Conservation (phyloP, 2,888 invertebrate species). For the Didymodactylos carnosus region DNA sequence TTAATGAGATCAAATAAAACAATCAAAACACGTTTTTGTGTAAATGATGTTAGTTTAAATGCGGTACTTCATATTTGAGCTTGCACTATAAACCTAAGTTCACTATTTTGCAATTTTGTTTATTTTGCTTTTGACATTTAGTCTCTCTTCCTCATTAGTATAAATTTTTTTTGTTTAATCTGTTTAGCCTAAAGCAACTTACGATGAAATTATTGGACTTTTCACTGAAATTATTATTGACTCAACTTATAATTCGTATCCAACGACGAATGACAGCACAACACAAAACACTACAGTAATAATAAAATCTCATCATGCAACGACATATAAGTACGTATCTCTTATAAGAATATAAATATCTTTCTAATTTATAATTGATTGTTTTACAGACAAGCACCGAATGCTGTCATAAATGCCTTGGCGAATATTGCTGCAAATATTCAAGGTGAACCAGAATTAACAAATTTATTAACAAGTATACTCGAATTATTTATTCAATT, state of each 20-base stretch:
- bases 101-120: too few relatives aligned
- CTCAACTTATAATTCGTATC: neutral
- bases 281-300: neutral
- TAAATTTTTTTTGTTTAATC: neutral
- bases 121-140: too few relatives aligned
- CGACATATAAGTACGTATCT: neutral
- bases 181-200: neutral
- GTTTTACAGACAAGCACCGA: slow-evolving; percentile 47
- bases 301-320: neutral
- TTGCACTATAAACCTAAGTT: too few relatives aligned
- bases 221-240: neutral
- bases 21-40: too few relatives aligned
- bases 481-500: slow-evolving; percentile 90
- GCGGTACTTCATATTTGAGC: too few relatives aligned
- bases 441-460: slow-evolving; percentile 53
- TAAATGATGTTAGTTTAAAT: too few relatives aligned
- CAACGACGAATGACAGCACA: neutral
- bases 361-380: neutral
- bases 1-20: too few relatives aligned
- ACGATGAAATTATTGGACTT: neutral
- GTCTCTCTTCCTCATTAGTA: too few relatives aligned
- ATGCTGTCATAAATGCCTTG: slow-evolving; percentile 81
- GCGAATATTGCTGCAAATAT: slow-evolving; percentile 86
- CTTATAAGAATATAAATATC: neutral
- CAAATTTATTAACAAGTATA: slow-evolving; percentile 64